phyloP scores from a whole-genome alignment of 2,888 invertebrate genomes.

The Matsumyia berberina region DNA sequence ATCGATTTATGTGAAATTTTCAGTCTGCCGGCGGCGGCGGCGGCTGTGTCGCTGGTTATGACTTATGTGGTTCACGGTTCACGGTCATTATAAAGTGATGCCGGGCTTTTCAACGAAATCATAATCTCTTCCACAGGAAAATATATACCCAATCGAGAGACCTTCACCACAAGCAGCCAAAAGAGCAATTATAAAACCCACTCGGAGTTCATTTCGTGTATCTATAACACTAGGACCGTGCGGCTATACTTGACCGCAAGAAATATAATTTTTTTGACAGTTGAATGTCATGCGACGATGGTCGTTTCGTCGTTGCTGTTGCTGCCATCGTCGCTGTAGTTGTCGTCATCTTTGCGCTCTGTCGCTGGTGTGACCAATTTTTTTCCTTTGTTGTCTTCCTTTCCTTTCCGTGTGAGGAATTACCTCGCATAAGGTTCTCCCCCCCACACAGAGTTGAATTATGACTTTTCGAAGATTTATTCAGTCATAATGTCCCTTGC shows the following conservation, averaged over 20 bases:
- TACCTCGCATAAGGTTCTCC: conserved; percentile 43
- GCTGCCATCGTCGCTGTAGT: no score
- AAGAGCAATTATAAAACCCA: conserved; percentile 55
- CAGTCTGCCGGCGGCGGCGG: not conserved
- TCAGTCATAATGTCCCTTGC: conserved; percentile 74
- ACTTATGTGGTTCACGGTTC: conserved; percentile 65
- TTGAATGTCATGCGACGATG: conserved; percentile 69
- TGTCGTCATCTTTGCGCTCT: no score
- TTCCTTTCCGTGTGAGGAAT: conserved; percentile 13
- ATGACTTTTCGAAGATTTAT: conserved; percentile 74
- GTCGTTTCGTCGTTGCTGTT: conserved; percentile 8
- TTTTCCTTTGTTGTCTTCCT: conserved; percentile 43
- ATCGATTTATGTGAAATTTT: conserved; percentile 52
- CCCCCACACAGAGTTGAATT: conserved; percentile 52
- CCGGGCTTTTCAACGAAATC: conserved; percentile 25
- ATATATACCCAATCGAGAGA: not conserved
- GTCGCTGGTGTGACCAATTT: conserved; percentile 69
- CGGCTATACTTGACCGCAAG: conserved; percentile 50
- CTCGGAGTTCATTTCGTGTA: not conserved
- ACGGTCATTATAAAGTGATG: conserved; percentile 50
- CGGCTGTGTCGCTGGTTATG: not conserved
- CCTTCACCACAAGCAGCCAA: conserved; percentile 27
- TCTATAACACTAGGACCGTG: conserved; percentile 11
- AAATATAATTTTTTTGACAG: conserved; percentile 57
- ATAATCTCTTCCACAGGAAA: conserved; percentile 27